These are phyloP conservation scores for Pemphredon lugubris DNA, from an alignment of 2,888 invertebrate species.

Conservation along the genomic window DNA sequence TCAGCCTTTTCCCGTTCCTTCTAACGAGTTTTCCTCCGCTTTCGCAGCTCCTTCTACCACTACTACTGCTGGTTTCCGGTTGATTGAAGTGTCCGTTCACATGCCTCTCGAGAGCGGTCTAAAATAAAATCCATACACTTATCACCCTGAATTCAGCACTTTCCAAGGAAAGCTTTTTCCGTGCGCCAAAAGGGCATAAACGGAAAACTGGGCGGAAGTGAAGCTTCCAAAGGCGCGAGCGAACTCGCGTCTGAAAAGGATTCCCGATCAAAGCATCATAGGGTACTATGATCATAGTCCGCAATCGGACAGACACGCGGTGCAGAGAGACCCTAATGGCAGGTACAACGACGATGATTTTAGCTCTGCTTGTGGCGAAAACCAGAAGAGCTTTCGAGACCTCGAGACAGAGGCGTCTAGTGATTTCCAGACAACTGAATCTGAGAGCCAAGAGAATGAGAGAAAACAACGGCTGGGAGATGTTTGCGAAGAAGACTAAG, in stretches of 20 bases:
- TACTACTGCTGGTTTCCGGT: conserved; percentile 84
- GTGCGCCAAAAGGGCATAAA: too few relatives aligned
- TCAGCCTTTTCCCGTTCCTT: conserved; percentile 93
- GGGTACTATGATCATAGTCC: too few relatives aligned
- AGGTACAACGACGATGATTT: conserved; percentile 1
- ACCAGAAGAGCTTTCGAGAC: too few relatives aligned
- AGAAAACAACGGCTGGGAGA: too few relatives aligned
- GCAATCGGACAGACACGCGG: too few relatives aligned
- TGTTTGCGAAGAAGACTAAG: neutral
- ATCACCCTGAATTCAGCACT: conserved; percentile 37
- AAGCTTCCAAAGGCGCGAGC: too few relatives aligned
- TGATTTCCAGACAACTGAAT: too few relatives aligned
- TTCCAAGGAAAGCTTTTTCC: conserved; percentile 59
- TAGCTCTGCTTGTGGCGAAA: conserved; percentile 3
- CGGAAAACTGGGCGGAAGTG: neutral
- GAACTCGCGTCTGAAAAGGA: too few relatives aligned
- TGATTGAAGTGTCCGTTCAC: conserved; percentile 94
- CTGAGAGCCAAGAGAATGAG: too few relatives aligned
- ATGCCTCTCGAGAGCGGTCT: conserved; percentile 93
- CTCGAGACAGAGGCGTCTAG: too few relatives aligned
- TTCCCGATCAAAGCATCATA: too few relatives aligned
- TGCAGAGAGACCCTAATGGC: neutral
- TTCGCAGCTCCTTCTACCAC: conserved; percentile 87
- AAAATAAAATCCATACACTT: conserved; percentile 75
- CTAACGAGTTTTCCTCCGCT: conserved; percentile 89